Evolutionary conservation across 2,113 vertebrate species (phyloP), one percentile per base, ranked within the genome.

Genomic region (Saccopteryx leptura): DNA sequence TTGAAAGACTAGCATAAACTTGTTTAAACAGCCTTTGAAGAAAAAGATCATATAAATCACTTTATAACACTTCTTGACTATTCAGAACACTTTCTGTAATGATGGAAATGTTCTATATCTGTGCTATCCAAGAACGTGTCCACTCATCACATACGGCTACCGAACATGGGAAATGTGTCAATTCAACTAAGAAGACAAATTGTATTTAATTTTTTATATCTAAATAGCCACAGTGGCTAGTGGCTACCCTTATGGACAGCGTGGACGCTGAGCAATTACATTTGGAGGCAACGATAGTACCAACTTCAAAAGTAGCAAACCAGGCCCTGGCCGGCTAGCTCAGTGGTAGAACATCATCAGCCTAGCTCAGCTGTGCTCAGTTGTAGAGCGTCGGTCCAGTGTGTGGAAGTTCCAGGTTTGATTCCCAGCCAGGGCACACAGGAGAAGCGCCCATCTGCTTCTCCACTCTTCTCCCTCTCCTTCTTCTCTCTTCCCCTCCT

Each of bases 191-290:
- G 54, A 61, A 91, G 69, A n/a, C 5, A 14, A 84, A 52, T 56
- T 76, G 15, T 31, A 85, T 46, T 92, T 75, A 95, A 94, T 74
- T 72, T 9, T 69, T 83, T 75, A 88, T 78, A 17, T 69, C 50
- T 84, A 68, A 91, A n/a, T 1, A 91, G 56, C 46, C 58, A 78
- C 9, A 54, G 31, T 14, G 28, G 14, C 28, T 56, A 89, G 17
- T 26, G 26, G 50, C 50, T 72, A 52, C 19, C 26, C 80, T 87
- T 39, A 65, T 52, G 46, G 21, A 90, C 21, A 75, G 17, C n/a
- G 13, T 48, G 60, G 31, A 75, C 0, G 4, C 0, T 80, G 23
- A 83, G 54, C 9, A 68, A 78, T 65, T 9, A 79, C 2, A 58
- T 7, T 19, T 12, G 13, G 6, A 90, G 72, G 75, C 9, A 89